Evolutionary conservation across 2,888 invertebrate genomes (phyloP).

Genomic region (Podotricha telesiphe): DNA sequence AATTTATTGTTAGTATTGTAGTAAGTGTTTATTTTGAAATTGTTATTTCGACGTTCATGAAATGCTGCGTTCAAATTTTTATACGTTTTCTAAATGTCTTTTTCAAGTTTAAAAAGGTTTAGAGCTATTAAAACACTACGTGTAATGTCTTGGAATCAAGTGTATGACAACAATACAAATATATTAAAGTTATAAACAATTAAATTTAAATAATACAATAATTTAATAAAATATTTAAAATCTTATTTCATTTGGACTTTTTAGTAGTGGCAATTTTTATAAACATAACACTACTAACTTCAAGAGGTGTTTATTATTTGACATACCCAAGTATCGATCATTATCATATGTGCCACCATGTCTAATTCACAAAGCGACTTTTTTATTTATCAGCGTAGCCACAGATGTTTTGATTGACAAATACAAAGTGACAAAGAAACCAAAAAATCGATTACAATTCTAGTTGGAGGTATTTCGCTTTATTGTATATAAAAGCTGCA

Average conservation of each 20-base stretch:
- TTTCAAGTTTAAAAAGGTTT: too few relatives aligned
- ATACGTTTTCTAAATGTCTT: too few relatives aligned
- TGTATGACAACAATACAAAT: too few relatives aligned
- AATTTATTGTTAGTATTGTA: too few relatives aligned
- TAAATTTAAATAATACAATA: background rate
- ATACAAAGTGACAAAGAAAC: constrained; percentile 19
- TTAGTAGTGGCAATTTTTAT: constrained; percentile 4
- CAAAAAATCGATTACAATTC: background rate
- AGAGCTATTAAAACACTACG: too few relatives aligned
- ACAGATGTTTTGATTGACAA: constrained; percentile 28
- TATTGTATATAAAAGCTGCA: constrained; percentile 1
- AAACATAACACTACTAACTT: constrained; percentile 17
- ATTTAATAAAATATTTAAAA: background rate
- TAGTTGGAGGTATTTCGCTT: constrained; percentile 11
- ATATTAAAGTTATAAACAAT: background rate
- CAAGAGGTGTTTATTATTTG: constrained; percentile 6
- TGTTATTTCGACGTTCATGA: too few relatives aligned
- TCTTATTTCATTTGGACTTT: background rate
- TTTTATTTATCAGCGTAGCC: constrained; percentile 15
- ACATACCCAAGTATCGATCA: constrained; percentile 25
- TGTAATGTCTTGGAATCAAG: too few relatives aligned
- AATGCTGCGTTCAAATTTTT: too few relatives aligned
- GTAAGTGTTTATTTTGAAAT: too few relatives aligned
- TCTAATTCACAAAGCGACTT: constrained; percentile 6
- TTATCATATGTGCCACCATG: constrained; percentile 1